Evolutionary conservation across 1,140 invertebrate species (phyloP).

Genomic region (Bombus consobrinus): DNA sequence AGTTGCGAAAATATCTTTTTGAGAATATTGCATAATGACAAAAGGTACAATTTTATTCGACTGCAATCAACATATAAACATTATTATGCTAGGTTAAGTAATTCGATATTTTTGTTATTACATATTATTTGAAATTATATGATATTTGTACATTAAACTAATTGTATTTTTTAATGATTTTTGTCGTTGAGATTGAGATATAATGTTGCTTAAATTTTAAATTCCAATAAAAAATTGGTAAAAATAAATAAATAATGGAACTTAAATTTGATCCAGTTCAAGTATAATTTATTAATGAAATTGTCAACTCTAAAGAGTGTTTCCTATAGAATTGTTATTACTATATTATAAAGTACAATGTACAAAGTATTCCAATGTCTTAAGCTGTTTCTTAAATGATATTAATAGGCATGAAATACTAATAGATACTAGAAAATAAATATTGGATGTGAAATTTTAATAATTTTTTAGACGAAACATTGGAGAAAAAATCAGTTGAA

Average conservation of each 20-base stretch:
- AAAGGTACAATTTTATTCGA: constrained; percentile 61
- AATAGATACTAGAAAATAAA: not conserved
- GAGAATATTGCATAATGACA: constrained; percentile 60
- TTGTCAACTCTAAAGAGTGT: too few relatives aligned
- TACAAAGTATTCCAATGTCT: not conserved
- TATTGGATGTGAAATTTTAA: not conserved
- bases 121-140: constrained; percentile 6
- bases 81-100: not conserved
- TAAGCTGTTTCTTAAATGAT: not conserved
- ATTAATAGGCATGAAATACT: not conserved
- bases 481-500: constrained; percentile 76
- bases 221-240: not conserved
- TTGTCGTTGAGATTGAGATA: not conserved
- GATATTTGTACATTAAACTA: constrained; percentile 22
- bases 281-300: not conserved
- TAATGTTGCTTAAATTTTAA: not conserved
- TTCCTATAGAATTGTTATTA: too few relatives aligned
- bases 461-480: constrained; percentile 72
- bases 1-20: constrained; percentile 15
- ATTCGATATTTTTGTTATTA: constrained; percentile 14
- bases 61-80: constrained; percentile 15
- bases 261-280: not conserved
- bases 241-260: not conserved
- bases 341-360: too few relatives aligned
- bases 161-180: not conserved